Base-by-base conservation (phyloP, 2,888 invertebrate genomes). In the Sinelater perroti region DNA sequence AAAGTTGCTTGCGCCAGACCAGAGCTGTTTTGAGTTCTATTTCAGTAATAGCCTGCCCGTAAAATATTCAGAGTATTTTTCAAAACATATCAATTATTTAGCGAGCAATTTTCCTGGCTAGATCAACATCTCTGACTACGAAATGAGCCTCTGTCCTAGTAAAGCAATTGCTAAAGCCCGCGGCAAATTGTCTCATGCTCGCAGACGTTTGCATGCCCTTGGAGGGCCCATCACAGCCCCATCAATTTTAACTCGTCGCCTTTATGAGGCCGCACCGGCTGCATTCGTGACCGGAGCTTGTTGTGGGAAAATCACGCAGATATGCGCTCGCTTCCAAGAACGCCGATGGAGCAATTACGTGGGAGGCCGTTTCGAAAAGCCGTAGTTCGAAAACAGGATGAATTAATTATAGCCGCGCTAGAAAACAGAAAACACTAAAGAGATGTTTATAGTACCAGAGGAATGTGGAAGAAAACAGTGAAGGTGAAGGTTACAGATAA, bases 281-380 rank as follows among this genome's bases (percentile, higher is more conserved):
- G 3, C 13, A 18, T 50, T 50, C 50, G 50, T 50, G 50, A 50
- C 38, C 13, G 26, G 30, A 38, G 17, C 50, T 50, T 50, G 50
- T 50, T 50, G 40, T 30, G 17, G 38, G 20, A 30, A 18, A 50
- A 50, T 49, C 24, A 50, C 50, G 18, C 26, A 21, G 30, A 38
- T 36, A 17, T 40, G 8, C 2, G 18, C 36, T 6, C n/a, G 18
- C 20, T 50, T 50, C 50, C 38, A 11, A 10, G 35, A 50, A 38
- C 21, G 40, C 38, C 30, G 30, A 50, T 49, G 16, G 38, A 36
- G 26, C 11, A 49, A 49, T 47, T 47, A 47, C n/a, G 6, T 2
- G n/a, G 36, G 18, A 18, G 18, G 8, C n/a, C n/a, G 2, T 36
- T 36, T 36, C 7, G 7, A 33, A 31, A 33, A n/a, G n/a, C n/a